A percentile compares a stretch with the other conserved stretches of the same genome.
Conservation (phyloP, 2,888 invertebrate genomes). For the Leptopilina myrica region DNA sequence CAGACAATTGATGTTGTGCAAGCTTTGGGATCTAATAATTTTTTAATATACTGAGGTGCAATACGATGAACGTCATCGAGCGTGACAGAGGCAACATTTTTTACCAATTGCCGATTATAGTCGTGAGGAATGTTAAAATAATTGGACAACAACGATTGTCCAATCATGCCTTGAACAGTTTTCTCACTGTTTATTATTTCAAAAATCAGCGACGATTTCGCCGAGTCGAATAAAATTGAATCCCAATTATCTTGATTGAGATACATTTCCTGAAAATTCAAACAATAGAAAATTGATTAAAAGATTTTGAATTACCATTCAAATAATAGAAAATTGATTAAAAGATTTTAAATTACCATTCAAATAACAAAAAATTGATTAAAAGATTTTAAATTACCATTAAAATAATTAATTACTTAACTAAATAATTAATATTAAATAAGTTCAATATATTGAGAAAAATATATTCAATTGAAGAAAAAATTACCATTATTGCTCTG, state of each 20-base stretch:
- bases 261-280: constrained; percentile 79
- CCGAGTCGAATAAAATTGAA: constrained; percentile 86
- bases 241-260: constrained; percentile 83
- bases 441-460: too few relatives aligned
- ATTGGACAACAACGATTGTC: constrained; percentile 85
- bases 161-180: constrained; percentile 85
- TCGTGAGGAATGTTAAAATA: constrained; percentile 82
- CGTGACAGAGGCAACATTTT: constrained; percentile 82
- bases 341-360: background rate
- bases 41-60: constrained; percentile 84
- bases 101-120: constrained; percentile 84
- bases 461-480: background rate
- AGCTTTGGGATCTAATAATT: constrained; percentile 81
- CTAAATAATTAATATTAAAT: too few relatives aligned
- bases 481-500: constrained; percentile 83
- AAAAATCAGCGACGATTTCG: constrained; percentile 91
- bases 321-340: background rate
- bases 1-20: constrained; percentile 86
- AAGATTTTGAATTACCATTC: background rate
- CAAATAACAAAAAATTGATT: background rate
- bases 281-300: background rate
- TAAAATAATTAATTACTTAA: too few relatives aligned
- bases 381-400: background rate
- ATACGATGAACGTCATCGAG: constrained; percentile 82
- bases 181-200: constrained; percentile 90